Evolutionary conservation across 2,797 vertebrate genomes (phyloP), one percentile per base, ranked within the genome.

Genomic region (Neomorphus geoffroyi): DNA sequence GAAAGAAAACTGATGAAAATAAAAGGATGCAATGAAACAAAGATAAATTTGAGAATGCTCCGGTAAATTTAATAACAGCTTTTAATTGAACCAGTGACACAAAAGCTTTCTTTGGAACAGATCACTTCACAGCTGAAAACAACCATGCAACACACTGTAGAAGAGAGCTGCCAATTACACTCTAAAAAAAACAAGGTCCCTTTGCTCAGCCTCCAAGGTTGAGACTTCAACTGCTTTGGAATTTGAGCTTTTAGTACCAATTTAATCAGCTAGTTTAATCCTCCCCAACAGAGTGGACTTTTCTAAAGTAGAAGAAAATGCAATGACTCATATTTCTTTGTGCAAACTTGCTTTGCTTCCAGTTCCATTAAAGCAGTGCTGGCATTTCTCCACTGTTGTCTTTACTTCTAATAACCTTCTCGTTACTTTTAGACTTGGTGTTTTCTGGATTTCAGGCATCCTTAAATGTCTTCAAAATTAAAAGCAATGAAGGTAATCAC

Each of bases 221-320:
- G 64, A 94, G 70, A 73, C 62, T 91, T 92, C 23, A 93, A 90
- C 82, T 86, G 60, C 93, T 92, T 33, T 84, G 80, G 85, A 96
- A 92, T 94, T 86, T 79, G 82, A 92, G 86, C 77, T 90, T 93
- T 91, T 90, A 75, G 80, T 45, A 88, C 71, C 77, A 69, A 70
- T 91, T 92, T 95, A 91, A 96, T 80, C 91, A 90, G 67, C 48
- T 64, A 66, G 39, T 75, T 96, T 92, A 96, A 96, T 91, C 83
- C 73, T 88, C 84, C 65, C 72, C 85, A 94, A 53, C 45, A 65
- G 65, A 80, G 77, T 0, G 0, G 54, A 75, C 66, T 84, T 91
- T 80, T 62, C 91, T 69, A n/a, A 93, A 92, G 69, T 2, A 79
- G 39, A 82, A 46, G 60, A 81, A 94, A 96, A 91, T 24, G 37